Percentiles rank a stretch among this genome's conserved stretches.
Conservation (phyloP, 2,797 vertebrate genomes). For the Anabas testudineus region DNA sequence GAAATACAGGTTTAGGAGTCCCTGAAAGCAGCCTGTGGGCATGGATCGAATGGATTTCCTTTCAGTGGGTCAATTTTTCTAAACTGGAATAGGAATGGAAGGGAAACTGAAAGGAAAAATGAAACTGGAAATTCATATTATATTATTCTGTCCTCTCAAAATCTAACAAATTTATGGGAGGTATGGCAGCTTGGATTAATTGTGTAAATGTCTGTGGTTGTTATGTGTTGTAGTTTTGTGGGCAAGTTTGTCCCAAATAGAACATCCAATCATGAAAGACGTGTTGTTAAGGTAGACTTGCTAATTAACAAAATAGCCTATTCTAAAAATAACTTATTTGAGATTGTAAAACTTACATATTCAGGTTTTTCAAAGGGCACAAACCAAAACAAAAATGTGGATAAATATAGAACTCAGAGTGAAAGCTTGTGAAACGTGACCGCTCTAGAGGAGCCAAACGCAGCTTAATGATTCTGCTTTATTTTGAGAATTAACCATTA, state of each 20-base stretch:
- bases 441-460: slow-evolving; percentile 25
- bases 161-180: slow-evolving; percentile 57
- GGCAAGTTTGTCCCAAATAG: not conserved
- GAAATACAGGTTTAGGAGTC: slow-evolving; percentile 79
- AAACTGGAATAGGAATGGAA: slow-evolving; percentile 79
- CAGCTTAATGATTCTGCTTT: slow-evolving; percentile 29
- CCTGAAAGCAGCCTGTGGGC: slow-evolving; percentile 77
- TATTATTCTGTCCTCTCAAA: slow-evolving; percentile 51
- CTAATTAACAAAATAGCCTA: slow-evolving; percentile 16
- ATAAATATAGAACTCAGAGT: slow-evolving; percentile 55
- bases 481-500: slow-evolving; percentile 49
- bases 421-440: slow-evolving; percentile 32
- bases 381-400: slow-evolving; percentile 15
- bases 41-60: slow-evolving; percentile 80
- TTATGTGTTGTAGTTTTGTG: not conserved
- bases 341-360: slow-evolving; percentile 9
- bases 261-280: not conserved
- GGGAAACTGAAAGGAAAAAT: slow-evolving; percentile 49
- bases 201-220: slow-evolving; percentile 61
- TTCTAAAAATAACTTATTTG: slow-evolving; percentile 30
- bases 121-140: slow-evolving; percentile 68
- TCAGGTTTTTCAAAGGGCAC: slow-evolving; percentile 22
- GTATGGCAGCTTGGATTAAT: slow-evolving; percentile 45
- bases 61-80: slow-evolving; percentile 72
- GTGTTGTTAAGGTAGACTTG: slow-evolving; percentile 16